Conservation (phyloP, 2,113 vertebrate species). For the Brachyistius frenatus region DNA sequence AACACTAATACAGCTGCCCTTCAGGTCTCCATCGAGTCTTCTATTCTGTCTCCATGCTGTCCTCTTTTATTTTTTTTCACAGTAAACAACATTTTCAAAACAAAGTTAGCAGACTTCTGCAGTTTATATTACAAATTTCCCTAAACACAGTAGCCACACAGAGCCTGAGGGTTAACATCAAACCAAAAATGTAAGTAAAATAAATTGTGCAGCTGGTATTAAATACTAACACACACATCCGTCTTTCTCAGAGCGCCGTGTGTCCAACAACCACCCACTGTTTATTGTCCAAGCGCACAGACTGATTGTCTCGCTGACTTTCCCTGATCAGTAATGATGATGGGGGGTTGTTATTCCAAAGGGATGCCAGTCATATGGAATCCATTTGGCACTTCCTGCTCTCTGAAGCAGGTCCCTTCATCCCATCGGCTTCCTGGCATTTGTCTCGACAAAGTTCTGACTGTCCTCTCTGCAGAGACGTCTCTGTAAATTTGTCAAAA, state of each 20-base stretch:
- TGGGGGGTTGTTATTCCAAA: slow-evolving; percentile 63
- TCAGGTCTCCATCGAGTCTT: slow-evolving; percentile 41
- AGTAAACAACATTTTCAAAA: slow-evolving; percentile 10
- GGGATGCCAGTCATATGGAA: slow-evolving; percentile 71
- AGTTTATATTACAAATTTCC: background rate
- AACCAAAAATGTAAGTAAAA: slow-evolving; percentile 22
- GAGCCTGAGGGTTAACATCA: slow-evolving; percentile 13
- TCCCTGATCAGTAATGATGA: slow-evolving; percentile 64
- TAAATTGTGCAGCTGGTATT: slow-evolving; percentile 16
- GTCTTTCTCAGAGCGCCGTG: slow-evolving; percentile 13
- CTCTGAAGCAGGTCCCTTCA: slow-evolving; percentile 49
- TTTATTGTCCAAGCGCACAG: slow-evolving; percentile 62
- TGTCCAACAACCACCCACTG: slow-evolving; percentile 52
- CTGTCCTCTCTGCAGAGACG: slow-evolving; percentile 15
- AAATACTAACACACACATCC: slow-evolving; percentile 11
- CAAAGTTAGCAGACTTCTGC: background rate
- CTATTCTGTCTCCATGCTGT: slow-evolving; percentile 38
- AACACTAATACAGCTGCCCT: slow-evolving; percentile 30
- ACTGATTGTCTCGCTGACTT: slow-evolving; percentile 55
- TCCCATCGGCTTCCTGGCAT: slow-evolving; percentile 30
- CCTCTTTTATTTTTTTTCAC: slow-evolving; percentile 32
- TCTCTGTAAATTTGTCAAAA: slow-evolving; percentile 20
- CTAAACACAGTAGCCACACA: slow-evolving; percentile 7
- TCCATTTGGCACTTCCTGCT: slow-evolving; percentile 75
- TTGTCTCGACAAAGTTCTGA: slow-evolving; percentile 47